Evolutionary conservation across 1,140 invertebrate genomes (phyloP).

Genomic region (Rhysida immarginata): DNA sequence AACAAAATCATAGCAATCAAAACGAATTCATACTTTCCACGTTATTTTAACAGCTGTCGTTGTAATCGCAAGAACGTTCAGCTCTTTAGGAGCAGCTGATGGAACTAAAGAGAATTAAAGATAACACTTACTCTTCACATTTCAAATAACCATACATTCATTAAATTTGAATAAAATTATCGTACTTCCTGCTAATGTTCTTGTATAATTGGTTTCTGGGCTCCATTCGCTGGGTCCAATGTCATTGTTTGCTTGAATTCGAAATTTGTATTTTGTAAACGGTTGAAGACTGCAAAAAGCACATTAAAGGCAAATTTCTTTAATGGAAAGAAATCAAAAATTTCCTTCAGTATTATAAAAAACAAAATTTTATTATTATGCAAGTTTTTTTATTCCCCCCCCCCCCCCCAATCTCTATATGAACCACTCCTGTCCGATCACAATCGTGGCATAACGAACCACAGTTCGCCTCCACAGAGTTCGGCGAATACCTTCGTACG

Average conservation of each 20-base stretch:
- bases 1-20: too few relatives aligned
- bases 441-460: too few relatives aligned
- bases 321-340: too few relatives aligned
- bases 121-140: neutral
- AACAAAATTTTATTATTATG: too few relatives aligned
- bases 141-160: neutral
- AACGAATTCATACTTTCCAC: slow-evolving; percentile 11
- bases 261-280: slow-evolving; percentile 78
- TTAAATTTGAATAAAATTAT: slow-evolving; percentile 6
- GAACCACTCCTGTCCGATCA: too few relatives aligned
- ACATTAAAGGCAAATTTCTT: too few relatives aligned
- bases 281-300: slow-evolving; percentile 50
- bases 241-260: slow-evolving; percentile 91
- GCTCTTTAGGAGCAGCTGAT: slow-evolving; percentile 57
- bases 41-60: slow-evolving; percentile 39
- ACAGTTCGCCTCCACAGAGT: too few relatives aligned
- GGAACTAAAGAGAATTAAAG: slow-evolving; percentile 36
- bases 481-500: too few relatives aligned
- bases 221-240: slow-evolving; percentile 86
- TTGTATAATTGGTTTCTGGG: slow-evolving; percentile 66
- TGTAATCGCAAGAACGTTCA: slow-evolving; percentile 82
- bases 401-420: too few relatives aligned
- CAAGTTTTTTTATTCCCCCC: too few relatives aligned
- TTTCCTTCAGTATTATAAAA: too few relatives aligned
- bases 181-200: slow-evolving; percentile 65